A percentile compares a stretch with the other conserved stretches of the same genome.
Evolutionary conservation across 2,113 vertebrate species (phyloP).

Genomic region (Sminthopsis crassicaudata): DNA sequence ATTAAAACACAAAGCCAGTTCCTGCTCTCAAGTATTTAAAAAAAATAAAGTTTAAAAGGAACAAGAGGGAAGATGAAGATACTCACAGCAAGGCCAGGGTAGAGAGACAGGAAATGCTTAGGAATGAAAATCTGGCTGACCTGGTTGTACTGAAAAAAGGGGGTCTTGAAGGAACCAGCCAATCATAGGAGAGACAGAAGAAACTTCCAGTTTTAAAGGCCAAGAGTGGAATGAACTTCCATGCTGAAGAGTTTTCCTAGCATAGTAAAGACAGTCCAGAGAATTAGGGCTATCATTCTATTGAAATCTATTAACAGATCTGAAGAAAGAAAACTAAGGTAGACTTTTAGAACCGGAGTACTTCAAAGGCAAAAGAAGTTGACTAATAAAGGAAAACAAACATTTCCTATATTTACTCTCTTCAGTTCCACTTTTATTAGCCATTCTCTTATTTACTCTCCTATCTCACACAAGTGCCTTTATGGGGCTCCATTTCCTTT

Average conservation of each 20-base stretch:
- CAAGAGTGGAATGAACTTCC: background rate
- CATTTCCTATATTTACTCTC: background rate
- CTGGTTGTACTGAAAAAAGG: background rate
- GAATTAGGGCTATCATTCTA: background rate
- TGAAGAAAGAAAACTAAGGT: background rate
- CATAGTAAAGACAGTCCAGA: background rate
- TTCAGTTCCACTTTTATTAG: background rate
- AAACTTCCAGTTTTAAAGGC: background rate
- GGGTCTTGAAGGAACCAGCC: background rate
- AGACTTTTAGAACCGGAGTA: background rate
- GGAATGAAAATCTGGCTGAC: background rate
- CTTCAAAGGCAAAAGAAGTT: background rate
- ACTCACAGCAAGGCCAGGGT: background rate
- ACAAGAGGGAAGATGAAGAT: background rate
- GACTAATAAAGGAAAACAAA: too few species aligned
- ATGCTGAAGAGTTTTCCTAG: background rate
- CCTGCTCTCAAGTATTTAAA: background rate
- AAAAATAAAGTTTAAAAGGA: background rate
- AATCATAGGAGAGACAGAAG: background rate
- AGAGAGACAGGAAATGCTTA: background rate
- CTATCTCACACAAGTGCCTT: background rate
- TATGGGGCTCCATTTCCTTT: background rate
- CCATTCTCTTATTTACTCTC: background rate
- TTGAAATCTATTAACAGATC: background rate
- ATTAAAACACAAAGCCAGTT: background rate